Conservation (phyloP, 1,140 invertebrate genomes). For the Aphelenchoides avenae region DNA sequence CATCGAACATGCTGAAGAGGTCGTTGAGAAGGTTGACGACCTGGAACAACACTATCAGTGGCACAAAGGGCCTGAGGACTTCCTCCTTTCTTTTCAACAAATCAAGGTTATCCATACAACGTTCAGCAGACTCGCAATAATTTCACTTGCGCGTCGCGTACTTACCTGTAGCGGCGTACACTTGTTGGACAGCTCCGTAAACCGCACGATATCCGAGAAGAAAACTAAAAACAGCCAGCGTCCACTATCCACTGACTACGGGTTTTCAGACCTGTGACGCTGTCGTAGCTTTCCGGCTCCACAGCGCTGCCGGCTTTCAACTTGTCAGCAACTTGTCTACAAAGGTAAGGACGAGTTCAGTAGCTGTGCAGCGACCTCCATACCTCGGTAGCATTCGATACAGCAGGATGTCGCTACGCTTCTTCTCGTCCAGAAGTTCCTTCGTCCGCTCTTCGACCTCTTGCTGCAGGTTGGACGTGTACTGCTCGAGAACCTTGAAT, state of each 20-base stretch:
- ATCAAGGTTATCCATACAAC: too few relatives aligned
- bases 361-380: too few relatives aligned
- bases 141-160: too few relatives aligned
- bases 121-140: too few relatives aligned
- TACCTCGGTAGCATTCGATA: conserved; percentile 82
- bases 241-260: too few relatives aligned
- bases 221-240: too few relatives aligned
- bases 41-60: conserved; percentile 63
- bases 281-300: conserved; percentile 87
- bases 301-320: conserved; percentile 82
- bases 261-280: too few relatives aligned
- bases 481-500: conserved; percentile 79
- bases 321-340: conserved; percentile 64
- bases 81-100: too few relatives aligned
- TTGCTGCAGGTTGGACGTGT: conserved; percentile 74
- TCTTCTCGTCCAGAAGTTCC: conserved; percentile 87
- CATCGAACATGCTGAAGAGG: conserved; percentile 87
- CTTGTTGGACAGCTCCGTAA: conserved; percentile 89
- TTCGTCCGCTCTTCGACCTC: conserved; percentile 86
- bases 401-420: conserved; percentile 82
- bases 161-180: conserved; percentile 74
- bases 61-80: too few relatives aligned
- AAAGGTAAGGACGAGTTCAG: too few relatives aligned
- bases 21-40: conserved; percentile 92
- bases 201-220: conserved; percentile 97